Conservation (phyloP, 2,888 invertebrate genomes). For the Vesta saturnalis region DNA sequence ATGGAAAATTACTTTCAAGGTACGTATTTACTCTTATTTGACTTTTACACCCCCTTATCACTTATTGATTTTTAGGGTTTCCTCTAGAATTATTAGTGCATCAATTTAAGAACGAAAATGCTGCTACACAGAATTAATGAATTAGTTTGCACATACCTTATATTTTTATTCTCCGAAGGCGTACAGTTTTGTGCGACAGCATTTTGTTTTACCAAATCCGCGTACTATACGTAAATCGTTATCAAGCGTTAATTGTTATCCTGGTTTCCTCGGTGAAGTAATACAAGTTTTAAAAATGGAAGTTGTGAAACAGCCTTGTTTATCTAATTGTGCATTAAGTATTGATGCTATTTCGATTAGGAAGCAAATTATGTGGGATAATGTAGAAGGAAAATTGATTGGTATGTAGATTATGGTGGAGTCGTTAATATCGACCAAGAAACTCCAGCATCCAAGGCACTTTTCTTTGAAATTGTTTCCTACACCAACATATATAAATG, state of each 20-base stretch:
- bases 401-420: slow-evolving; percentile 22
- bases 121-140: slow-evolving; percentile 11
- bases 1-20: slow-evolving; percentile 22
- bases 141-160: slow-evolving; percentile 25
- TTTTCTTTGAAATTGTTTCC: slow-evolving; percentile 22
- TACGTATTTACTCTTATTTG: too few species aligned
- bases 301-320: slow-evolving; percentile 11
- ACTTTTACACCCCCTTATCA: too few species aligned
- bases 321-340: slow-evolving; percentile 18
- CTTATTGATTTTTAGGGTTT: background rate
- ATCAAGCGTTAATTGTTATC: too few species aligned
- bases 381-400: slow-evolving; percentile 15
- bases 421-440: too few species aligned
- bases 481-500: slow-evolving; percentile 30
- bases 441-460: background rate
- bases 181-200: too few species aligned
- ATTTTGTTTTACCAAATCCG: too few species aligned
- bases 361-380: slow-evolving; percentile 26
- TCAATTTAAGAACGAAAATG: slow-evolving; percentile 1
- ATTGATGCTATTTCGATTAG: slow-evolving; percentile 27
- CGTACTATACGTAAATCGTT: slow-evolving; percentile 6
- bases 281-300: slow-evolving; percentile 17
- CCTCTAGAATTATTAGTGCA: slow-evolving; percentile 15
- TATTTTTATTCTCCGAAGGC: too few species aligned
- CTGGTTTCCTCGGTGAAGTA: too few species aligned